Conservation (phyloP, 2,113 vertebrate genomes). For the Lasiurus borealis region DNA sequence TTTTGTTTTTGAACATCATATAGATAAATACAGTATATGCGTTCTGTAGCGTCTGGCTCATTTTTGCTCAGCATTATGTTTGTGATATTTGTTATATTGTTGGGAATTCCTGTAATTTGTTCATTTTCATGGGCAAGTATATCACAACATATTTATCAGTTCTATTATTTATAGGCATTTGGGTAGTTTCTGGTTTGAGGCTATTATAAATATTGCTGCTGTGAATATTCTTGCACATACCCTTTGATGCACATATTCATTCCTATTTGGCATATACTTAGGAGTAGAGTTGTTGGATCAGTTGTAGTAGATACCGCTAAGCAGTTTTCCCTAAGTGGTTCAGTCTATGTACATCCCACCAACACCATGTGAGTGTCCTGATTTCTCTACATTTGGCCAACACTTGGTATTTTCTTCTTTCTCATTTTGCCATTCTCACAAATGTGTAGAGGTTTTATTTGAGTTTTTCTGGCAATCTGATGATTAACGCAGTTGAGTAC, state of each 20-base stretch:
- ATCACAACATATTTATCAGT: neutral
- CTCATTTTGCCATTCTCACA: neutral
- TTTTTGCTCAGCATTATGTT: neutral
- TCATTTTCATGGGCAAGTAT: neutral
- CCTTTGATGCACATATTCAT: neutral
- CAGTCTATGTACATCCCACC: no score
- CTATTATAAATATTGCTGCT: neutral
- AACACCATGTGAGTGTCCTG: neutral
- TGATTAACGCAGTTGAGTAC: neutral
- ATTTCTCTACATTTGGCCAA: neutral
- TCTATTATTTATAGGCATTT: neutral
- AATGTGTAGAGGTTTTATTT: neutral
- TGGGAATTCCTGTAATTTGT: neutral
- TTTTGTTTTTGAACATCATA: neutral
- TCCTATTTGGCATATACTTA: neutral
- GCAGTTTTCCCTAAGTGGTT: neutral
- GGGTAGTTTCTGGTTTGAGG: neutral
- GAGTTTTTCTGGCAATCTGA: neutral
- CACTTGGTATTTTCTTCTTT: neutral
- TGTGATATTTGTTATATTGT: neutral
- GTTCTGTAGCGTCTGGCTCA: neutral
- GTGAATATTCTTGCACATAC: neutral
- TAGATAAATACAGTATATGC: neutral
- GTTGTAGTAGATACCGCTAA: neutral
- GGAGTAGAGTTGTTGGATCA: neutral